Evolutionary conservation across 2,888 invertebrate genomes (phyloP).

Genomic region (Habrosyne pyritoides): DNA sequence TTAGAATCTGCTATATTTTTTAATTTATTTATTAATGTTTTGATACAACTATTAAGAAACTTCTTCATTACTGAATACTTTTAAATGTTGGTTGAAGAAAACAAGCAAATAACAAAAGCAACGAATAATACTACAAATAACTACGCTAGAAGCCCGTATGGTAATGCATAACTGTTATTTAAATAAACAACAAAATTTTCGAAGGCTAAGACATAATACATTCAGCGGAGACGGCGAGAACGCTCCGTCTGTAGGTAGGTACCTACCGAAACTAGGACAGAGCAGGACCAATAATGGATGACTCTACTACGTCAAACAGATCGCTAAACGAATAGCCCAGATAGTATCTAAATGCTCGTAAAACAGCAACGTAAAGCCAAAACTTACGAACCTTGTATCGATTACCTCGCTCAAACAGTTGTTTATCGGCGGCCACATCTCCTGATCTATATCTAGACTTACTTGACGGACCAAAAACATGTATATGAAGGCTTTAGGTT

Average conservation of each 20-base stretch:
- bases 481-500: slow-evolving; percentile 70
- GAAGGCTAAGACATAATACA: slow-evolving; percentile 3
- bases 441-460: slow-evolving; percentile 66
- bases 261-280: slow-evolving; percentile 1
- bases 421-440: slow-evolving; percentile 44
- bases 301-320: neutral
- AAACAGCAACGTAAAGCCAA: slow-evolving; percentile 1
- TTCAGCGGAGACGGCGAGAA: neutral
- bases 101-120: neutral
- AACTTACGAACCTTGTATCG: slow-evolving; percentile 25
- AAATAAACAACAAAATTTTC: slow-evolving; percentile 2
- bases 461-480: slow-evolving; percentile 59
- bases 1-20: neutral
- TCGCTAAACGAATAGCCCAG: neutral
- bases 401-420: slow-evolving; percentile 32
- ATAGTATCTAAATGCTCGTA: slow-evolving; percentile 1
- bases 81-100: neutral
- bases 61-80: neutral
- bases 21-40: neutral
- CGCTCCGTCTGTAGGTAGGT: neutral
- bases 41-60: neutral
- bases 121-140: neutral
- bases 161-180: slow-evolving; percentile 4
- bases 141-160: neutral
- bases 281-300: slow-evolving; percentile 3